Evolutionary conservation across 2,888 invertebrate genomes (phyloP).

Genomic region (Lithophane semibrunnea): DNA sequence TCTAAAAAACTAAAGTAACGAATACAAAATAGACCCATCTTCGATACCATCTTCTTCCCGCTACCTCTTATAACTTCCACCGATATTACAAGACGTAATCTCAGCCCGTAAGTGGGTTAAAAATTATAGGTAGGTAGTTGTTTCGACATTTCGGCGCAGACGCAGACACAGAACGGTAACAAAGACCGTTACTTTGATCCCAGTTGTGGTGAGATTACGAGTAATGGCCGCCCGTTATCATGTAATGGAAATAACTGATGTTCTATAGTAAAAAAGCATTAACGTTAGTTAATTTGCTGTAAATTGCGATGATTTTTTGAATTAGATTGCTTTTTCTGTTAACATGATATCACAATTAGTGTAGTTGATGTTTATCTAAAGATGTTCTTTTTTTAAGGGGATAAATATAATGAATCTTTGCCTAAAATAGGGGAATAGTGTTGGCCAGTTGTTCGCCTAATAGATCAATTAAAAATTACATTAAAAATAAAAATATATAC

Average conservation of each 20-base stretch:
- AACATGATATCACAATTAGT: not conserved
- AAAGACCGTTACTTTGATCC: constrained; percentile 72
- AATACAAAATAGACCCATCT: not conserved
- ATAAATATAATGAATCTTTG: not conserved
- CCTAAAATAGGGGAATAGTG: not conserved
- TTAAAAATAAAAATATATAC: too few species aligned
- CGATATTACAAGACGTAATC: constrained; percentile 73
- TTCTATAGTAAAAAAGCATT: not conserved
- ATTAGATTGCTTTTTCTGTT: not conserved
- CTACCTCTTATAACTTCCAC: constrained; percentile 21
- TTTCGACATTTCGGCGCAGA: constrained; percentile 79
- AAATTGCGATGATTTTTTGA: constrained; percentile 5
- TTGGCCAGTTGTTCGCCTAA: not conserved
- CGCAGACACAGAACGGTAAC: constrained; percentile 75
- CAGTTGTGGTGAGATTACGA: constrained; percentile 57
- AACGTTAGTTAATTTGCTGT: not conserved
- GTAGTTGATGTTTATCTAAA: not conserved
- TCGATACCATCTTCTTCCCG: not conserved
- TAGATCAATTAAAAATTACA: not conserved
- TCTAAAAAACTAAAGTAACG: not conserved
- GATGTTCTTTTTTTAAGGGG: not conserved
- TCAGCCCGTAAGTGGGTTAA: constrained; percentile 76
- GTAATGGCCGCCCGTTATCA: constrained; percentile 52
- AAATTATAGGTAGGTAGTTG: constrained; percentile 72
- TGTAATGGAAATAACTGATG: constrained; percentile 42